Conservation (phyloP, 2,888 invertebrate species). For the Caradrina clavipalpis region DNA sequence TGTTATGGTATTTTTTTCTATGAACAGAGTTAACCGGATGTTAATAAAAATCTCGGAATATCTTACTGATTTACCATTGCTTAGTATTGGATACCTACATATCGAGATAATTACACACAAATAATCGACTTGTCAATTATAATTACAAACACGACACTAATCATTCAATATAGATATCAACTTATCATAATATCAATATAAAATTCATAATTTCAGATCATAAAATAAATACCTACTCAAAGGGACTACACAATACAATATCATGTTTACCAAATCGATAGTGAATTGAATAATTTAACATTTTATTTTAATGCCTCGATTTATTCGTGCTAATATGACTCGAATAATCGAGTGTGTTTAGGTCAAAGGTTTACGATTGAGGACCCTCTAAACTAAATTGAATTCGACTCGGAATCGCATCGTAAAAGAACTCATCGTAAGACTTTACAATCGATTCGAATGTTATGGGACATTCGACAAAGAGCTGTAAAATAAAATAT, state of each 20-base stretch:
- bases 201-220: slow-evolving; percentile 36
- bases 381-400: slow-evolving; percentile 86
- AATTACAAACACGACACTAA: slow-evolving; percentile 25
- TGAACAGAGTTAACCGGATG: not conserved
- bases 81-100: not conserved
- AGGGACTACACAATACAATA: slow-evolving; percentile 41
- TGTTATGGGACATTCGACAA: slow-evolving; percentile 68
- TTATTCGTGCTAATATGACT: slow-evolving; percentile 72
- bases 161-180: slow-evolving; percentile 37
- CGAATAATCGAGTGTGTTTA: slow-evolving; percentile 75
- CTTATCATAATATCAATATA: slow-evolving; percentile 18
- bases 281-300: slow-evolving; percentile 63
- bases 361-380: slow-evolving; percentile 86
- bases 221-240: slow-evolving; percentile 31
- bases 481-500: slow-evolving; percentile 69
- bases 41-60: not conserved
- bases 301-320: slow-evolving; percentile 68
- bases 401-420: slow-evolving; percentile 84
- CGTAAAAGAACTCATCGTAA: slow-evolving; percentile 84
- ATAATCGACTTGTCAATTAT: slow-evolving; percentile 15
- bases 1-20: slow-evolving; percentile 1
- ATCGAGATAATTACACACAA: not conserved
- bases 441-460: slow-evolving; percentile 79
- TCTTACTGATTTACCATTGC: no score
- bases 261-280: slow-evolving; percentile 57